phyloP scores from a whole-genome alignment of 92 coral and sea anemone species.

The Scolanthus callimorphus region DNA sequence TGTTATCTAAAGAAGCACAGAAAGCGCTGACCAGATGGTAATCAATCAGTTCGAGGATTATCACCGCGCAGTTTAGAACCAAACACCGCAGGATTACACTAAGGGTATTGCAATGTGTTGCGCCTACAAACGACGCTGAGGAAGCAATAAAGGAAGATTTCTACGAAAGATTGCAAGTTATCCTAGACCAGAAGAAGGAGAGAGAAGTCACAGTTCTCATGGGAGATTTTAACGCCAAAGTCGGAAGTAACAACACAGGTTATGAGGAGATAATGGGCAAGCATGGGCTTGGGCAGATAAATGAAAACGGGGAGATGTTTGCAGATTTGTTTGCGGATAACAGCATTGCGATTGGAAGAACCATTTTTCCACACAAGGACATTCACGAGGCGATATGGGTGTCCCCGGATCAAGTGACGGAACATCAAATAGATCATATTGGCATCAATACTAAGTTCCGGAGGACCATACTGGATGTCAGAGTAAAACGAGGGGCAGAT shows the following conservation, averaged over 20 bases:
- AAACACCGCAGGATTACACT: no score
- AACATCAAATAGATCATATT: conserved; percentile 12
- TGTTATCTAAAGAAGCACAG: no score
- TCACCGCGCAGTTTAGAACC: no score
- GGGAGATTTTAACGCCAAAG: conserved; percentile 24
- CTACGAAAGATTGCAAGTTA: background rate
- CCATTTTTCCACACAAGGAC: conserved; percentile 7
- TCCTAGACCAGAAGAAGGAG: background rate
- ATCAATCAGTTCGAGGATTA: no score
- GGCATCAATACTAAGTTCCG: conserved; percentile 3
- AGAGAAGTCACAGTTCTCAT: conserved; percentile 1
- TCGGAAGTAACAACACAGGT: conserved; percentile 8
- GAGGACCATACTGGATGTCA: conserved; percentile 3
- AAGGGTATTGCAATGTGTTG: background rate
- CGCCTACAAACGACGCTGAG: conserved; percentile 1
- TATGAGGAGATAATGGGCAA: background rate
- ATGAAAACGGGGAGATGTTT: conserved; percentile 10
- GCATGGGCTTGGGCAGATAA: conserved; percentile 5
- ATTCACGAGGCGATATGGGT: background rate
- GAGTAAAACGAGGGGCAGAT: conserved; percentile 14
- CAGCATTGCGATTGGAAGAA: background rate
- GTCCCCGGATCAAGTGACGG: conserved; percentile 6
- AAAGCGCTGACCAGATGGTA: no score
- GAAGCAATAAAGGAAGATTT: background rate
- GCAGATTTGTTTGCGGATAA: background rate